phyloP scores from a whole-genome alignment of 2,113 vertebrate genomes.

The Brachyistius frenatus region DNA sequence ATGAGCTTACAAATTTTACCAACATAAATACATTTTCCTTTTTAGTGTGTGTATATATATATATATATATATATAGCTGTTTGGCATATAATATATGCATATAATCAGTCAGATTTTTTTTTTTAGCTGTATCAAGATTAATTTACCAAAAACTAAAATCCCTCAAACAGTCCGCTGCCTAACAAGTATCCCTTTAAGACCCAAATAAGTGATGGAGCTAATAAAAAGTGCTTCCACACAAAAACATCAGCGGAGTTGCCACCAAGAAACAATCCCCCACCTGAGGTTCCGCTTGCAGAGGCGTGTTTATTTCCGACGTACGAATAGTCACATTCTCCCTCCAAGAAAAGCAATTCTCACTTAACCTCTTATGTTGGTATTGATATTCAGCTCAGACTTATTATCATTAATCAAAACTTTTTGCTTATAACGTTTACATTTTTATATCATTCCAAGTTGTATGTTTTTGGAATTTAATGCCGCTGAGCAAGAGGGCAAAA shows the following conservation, averaged over 20 bases:
- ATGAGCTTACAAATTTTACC: too few species aligned
- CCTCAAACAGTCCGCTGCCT: not conserved
- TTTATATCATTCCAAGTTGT: not conserved
- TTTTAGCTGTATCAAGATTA: not conserved
- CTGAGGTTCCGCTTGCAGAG: not conserved
- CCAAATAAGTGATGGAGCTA: not conserved
- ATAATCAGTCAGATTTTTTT: not conserved
- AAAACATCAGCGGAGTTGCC: not conserved
- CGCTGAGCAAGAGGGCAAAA: not conserved
- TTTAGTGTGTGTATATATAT: not conserved
- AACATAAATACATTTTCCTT: not conserved
- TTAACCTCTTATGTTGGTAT: not conserved
- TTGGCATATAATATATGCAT: too few species aligned
- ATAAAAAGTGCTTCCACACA: not conserved
- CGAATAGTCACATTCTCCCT: not conserved
- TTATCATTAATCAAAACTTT: not conserved
- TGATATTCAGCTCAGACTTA: not conserved
- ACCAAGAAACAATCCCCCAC: not conserved
- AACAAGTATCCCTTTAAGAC: not conserved
- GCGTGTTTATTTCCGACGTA: not conserved
- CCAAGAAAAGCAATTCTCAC: not conserved
- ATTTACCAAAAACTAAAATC: not conserved
- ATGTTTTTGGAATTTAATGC: not conserved
- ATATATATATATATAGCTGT: not conserved
- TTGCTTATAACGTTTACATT: not conserved